Percentiles rank a stretch among this genome's conserved stretches.
Conservation (phyloP, 2,113 vertebrate species). For the Cinclus mexicanus region DNA sequence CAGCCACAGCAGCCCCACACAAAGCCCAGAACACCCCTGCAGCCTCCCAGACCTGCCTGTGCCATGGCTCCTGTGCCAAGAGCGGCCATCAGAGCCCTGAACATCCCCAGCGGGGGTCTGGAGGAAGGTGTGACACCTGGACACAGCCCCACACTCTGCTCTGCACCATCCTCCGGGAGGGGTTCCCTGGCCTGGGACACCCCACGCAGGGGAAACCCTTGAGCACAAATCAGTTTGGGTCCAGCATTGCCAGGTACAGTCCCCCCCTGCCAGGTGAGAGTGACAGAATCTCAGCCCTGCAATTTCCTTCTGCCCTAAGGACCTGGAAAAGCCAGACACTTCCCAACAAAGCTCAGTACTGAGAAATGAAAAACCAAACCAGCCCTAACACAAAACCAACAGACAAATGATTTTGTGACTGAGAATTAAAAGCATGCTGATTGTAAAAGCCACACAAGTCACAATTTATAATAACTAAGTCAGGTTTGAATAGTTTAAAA, state of each 20-base stretch:
- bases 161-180: accelerated
- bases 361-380: background rate
- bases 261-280: background rate
- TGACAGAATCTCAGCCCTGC: background rate
- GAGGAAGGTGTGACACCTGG: accelerated
- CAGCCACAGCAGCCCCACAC: background rate
- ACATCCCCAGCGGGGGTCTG: too few relatives aligned
- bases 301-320: background rate
- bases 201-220: background rate
- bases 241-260: background rate
- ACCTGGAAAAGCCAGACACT: background rate
- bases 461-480: background rate
- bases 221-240: background rate
- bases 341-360: background rate
- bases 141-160: accelerated
- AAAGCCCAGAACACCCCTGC: background rate
- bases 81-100: background rate
- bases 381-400: background rate
- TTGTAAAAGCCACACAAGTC: background rate
- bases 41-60: background rate
- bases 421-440: background rate
- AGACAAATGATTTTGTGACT: background rate
- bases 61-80: too few relatives aligned
- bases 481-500: background rate
- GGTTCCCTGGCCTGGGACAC: background rate